phyloP scores from a whole-genome alignment of 2,888 invertebrate genomes.

The Steinernema carpocapsae region DNA sequence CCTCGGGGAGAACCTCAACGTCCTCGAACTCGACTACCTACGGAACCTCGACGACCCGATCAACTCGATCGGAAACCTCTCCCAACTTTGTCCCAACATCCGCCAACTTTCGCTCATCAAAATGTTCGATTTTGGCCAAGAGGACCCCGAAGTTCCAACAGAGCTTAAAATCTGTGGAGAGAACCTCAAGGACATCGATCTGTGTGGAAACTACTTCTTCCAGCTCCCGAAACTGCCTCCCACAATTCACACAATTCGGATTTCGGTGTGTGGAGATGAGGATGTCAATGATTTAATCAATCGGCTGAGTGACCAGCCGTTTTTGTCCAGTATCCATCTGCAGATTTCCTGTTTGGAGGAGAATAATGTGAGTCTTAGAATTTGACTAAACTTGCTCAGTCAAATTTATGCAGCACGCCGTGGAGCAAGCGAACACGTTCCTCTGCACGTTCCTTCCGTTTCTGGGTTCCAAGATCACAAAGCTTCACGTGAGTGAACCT shows the following conservation, averaged over 20 bases:
- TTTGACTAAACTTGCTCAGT: neutral
- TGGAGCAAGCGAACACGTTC: slow-evolving; percentile 62
- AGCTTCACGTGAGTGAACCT: slow-evolving; percentile 51
- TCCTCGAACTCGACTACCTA: slow-evolving; percentile 65
- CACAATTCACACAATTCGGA: slow-evolving; percentile 58
- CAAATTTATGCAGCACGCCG: slow-evolving; percentile 50
- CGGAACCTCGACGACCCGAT: slow-evolving; percentile 61
- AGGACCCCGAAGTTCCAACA: slow-evolving; percentile 36
- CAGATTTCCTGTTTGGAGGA: slow-evolving; percentile 59
- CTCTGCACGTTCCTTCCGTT: slow-evolving; percentile 54
- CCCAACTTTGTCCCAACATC: slow-evolving; percentile 62
- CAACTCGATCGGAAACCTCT: slow-evolving; percentile 57
- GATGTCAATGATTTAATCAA: slow-evolving; percentile 52
- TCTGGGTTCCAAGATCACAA: slow-evolving; percentile 60
- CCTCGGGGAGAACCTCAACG: slow-evolving; percentile 59
- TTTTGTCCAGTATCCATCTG: slow-evolving; percentile 55
- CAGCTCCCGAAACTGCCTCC: slow-evolving; percentile 60
- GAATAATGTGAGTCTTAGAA: slow-evolving; percentile 51
- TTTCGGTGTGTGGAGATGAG: slow-evolving; percentile 65
- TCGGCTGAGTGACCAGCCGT: slow-evolving; percentile 50
- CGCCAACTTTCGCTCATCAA: slow-evolving; percentile 58
- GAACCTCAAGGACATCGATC: slow-evolving; percentile 60
- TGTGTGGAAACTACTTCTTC: slow-evolving; percentile 66
- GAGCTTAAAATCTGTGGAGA: slow-evolving; percentile 47
- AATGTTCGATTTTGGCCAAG: slow-evolving; percentile 31